Evolutionary conservation across 2,797 vertebrate species (phyloP).

Genomic region (Cichlasoma orientale): DNA sequence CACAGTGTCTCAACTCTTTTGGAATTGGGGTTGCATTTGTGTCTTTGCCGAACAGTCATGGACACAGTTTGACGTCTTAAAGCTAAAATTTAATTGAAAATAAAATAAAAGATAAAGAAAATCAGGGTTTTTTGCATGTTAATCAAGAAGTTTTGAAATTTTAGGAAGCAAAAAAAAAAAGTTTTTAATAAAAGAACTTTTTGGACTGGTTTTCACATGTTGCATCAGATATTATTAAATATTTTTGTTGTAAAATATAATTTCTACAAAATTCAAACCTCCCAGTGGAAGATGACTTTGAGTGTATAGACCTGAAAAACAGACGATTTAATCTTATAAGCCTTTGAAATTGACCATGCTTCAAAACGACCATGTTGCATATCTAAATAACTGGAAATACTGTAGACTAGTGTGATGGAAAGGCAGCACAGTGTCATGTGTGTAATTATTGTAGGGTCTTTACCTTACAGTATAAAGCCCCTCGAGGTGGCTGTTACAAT

Average conservation of each 20-base stretch:
- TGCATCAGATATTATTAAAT: background rate
- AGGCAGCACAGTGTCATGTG: background rate
- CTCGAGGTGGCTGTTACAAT: no score
- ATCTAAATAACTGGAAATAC: background rate
- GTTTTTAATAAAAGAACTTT: background rate
- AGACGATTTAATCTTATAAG: no score
- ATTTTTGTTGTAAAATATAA: background rate
- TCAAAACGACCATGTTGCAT: background rate
- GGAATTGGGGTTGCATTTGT: no score
- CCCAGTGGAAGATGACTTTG: background rate
- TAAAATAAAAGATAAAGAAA: no score
- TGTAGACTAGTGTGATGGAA: background rate
- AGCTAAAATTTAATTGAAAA: fast-evolving
- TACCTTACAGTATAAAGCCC: no score
- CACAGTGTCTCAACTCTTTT: no score
- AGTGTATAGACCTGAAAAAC: no score
- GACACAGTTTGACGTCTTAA: background rate
- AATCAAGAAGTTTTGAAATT: background rate
- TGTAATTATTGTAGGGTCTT: no score
- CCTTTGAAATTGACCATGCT: background rate
- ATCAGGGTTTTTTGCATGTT: background rate
- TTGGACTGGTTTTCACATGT: background rate
- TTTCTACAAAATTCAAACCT: background rate
- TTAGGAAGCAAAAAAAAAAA: background rate
- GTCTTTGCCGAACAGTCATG: background rate